Conservation (phyloP, 2,113 vertebrate species). For the Passer montanus region DNA sequence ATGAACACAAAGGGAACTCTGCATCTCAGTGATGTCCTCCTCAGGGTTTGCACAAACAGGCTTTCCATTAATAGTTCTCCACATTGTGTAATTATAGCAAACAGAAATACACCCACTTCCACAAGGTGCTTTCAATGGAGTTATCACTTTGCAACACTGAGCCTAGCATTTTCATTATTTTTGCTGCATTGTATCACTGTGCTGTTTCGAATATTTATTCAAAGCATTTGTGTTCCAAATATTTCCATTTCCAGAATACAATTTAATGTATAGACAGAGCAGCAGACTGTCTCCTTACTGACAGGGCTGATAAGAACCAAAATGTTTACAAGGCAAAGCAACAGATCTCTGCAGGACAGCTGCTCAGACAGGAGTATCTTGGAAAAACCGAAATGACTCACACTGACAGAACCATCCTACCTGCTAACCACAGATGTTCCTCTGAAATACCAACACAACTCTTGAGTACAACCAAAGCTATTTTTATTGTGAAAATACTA, state of each 20-base stretch:
- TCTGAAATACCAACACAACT: not conserved
- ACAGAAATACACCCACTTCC: not conserved
- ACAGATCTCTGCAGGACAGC: conserved; percentile 25
- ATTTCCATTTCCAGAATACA: conserved; percentile 38
- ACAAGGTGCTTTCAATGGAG: not conserved
- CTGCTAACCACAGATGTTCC: not conserved
- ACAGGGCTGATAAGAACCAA: conserved; percentile 29
- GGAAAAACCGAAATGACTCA: not conserved
- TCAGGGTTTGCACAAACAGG: not conserved
- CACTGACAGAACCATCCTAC: not conserved
- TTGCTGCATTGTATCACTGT: not conserved
- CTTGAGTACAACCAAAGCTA: not conserved
- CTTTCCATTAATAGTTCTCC: not conserved
- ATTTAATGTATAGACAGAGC: conserved; percentile 43
- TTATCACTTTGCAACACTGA: not conserved
- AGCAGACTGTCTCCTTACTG: conserved; percentile 17
- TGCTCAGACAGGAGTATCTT: not conserved
- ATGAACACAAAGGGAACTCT: not conserved
- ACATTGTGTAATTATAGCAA: not conserved
- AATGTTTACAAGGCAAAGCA: not conserved
- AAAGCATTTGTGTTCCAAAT: conserved; percentile 12
- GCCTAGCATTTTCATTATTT: conserved; percentile 2
- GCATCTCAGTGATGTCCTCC: not conserved
- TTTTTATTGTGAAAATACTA: not conserved
- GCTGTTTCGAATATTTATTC: conserved; percentile 33